A percentile compares a stretch with the other conserved stretches of the same genome.
phyloP scores from a whole-genome alignment of 2,113 vertebrate genomes.

The Microcebus lehilahytsara region DNA sequence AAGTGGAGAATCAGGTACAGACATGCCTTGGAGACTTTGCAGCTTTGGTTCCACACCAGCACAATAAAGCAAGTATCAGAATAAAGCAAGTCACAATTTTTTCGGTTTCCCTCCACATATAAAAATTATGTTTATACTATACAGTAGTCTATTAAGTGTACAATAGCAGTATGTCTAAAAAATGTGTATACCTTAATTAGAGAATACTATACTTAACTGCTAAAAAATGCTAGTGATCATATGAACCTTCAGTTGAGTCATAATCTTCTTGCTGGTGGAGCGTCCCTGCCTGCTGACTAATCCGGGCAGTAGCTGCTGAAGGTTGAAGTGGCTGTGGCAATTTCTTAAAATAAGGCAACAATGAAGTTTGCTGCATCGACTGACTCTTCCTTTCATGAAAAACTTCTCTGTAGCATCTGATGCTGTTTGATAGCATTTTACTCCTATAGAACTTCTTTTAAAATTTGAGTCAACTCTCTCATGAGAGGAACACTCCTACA shows the following conservation, averaged over 20 bases:
- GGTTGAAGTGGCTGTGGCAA: not conserved
- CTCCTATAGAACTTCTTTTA: not conserved
- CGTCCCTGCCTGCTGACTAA: not conserved
- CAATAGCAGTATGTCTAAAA: not conserved
- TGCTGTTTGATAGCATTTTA: not conserved
- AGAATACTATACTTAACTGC: not conserved
- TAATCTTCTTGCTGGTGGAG: not conserved
- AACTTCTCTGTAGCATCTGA: too few relatives aligned
- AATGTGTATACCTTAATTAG: not conserved
- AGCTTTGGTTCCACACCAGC: not conserved
- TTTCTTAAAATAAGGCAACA: not conserved
- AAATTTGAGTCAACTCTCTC: not conserved
- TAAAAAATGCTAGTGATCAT: not conserved
- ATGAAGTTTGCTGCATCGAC: not conserved
- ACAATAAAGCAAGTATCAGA: not conserved
- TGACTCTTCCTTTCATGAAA: not conserved
- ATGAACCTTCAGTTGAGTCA: not conserved
- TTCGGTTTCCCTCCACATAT: not conserved
- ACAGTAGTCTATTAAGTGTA: not conserved
- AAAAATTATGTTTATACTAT: not conserved
- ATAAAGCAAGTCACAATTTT: not conserved
- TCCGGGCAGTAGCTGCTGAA: not conserved
- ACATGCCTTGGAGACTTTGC: not conserved
- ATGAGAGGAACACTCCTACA: too few relatives aligned
- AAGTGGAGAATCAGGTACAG: not conserved